Conservation (phyloP, 1,140 invertebrate species). For the Zeugodacus cucurbitae region DNA sequence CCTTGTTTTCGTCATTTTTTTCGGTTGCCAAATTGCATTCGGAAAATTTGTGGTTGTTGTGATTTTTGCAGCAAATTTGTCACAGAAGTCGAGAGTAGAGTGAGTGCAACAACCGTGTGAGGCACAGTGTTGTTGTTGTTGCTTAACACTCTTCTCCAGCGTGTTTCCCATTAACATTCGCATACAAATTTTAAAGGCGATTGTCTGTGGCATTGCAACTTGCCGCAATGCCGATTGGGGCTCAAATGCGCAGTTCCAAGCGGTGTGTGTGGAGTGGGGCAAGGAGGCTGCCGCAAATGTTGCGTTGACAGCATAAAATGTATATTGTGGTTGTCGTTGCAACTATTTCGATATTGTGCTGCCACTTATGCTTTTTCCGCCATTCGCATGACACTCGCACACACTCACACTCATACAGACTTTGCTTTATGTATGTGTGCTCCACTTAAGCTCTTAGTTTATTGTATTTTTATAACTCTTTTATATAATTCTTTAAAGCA, state of each 20-base stretch:
- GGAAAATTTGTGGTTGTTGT: conserved; percentile 13
- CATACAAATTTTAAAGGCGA: conserved; percentile 22
- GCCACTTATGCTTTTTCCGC: neutral
- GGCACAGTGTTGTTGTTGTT: neutral
- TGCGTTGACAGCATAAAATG: conserved; percentile 4
- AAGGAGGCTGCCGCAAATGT: neutral
- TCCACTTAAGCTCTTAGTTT: neutral
- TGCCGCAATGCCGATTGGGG: neutral
- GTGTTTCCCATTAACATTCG: neutral
- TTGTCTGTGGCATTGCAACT: conserved; percentile 16
- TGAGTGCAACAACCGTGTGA: neutral
- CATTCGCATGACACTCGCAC: neutral
- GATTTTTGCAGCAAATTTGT: conserved; percentile 23
- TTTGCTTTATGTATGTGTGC: neutral
- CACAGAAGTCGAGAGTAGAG: neutral
- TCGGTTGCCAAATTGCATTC: conserved; percentile 10
- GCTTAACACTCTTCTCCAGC: neutral
- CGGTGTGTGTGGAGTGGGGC: neutral
- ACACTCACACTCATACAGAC: no score
- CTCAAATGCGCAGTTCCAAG: neutral
- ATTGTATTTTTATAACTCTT: neutral
- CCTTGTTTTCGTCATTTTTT: neutral
- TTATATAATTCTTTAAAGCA: neutral
- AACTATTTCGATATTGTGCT: conserved; percentile 3
- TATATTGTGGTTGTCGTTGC: conserved; percentile 1